A percentile compares a stretch with the other conserved stretches of the same genome.
These are phyloP conservation scores for Ornithorhynchus anatinus DNA, from an alignment of 2,113 vertebrate genomes.

Conservation along the genomic window DNA sequence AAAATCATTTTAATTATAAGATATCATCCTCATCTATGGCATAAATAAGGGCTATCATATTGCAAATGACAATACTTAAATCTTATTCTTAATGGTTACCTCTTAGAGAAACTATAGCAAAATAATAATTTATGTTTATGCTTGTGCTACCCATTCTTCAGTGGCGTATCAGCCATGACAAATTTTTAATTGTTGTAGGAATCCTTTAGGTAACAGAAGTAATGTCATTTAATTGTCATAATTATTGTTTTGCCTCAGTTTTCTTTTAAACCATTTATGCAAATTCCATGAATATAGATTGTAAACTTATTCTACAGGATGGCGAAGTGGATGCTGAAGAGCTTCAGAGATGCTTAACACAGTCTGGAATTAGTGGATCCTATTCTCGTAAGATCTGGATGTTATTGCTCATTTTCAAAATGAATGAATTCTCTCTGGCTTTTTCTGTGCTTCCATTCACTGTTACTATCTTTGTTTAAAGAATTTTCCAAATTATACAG, in stretches of 20 bases:
- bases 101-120: neutral
- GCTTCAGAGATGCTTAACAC: constrained; percentile 85
- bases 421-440: neutral
- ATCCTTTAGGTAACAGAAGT: neutral
- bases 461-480: too few relatives aligned
- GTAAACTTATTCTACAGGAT: constrained; percentile 68
- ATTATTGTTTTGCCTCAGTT: neutral
- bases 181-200: neutral
- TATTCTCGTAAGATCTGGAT: constrained; percentile 78
- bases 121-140: neutral
- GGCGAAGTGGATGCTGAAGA: constrained; percentile 87
- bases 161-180: too few relatives aligned
- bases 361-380: constrained; percentile 81
- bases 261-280: neutral
- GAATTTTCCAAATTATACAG: too few relatives aligned
- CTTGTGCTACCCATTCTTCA: neutral
- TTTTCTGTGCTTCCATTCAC: neutral
- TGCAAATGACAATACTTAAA: neutral
- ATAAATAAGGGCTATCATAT: neutral
- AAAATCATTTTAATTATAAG: too few relatives aligned
- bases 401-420: neutral
- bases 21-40: neutral
- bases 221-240: neutral
- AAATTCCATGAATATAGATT: neutral
- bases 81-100: neutral